Conservation (phyloP, 2,888 invertebrate genomes). For the Harmothoe impar region DNA sequence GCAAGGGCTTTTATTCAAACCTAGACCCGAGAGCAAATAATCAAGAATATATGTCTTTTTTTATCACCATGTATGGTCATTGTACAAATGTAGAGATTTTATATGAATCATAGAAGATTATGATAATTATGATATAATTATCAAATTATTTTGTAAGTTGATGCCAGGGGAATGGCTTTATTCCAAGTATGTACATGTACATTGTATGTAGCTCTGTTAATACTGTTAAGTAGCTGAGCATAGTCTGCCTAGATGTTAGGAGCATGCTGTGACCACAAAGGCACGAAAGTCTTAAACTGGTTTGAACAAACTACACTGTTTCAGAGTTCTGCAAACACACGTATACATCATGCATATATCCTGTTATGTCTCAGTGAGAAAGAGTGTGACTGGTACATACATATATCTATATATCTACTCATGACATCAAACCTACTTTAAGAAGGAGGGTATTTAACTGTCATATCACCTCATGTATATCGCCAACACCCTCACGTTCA, state of each 20-base stretch:
- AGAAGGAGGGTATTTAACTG: neutral
- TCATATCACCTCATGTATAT: neutral
- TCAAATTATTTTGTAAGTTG: slow-evolving; percentile 58
- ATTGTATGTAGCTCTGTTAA: slow-evolving; percentile 49
- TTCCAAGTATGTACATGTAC: slow-evolving; percentile 52
- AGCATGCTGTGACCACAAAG: neutral
- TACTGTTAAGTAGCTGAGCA: slow-evolving; percentile 43
- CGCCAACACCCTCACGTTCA: neutral
- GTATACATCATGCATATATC: neutral
- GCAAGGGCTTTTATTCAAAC: neutral
- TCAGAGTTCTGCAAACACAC: neutral
- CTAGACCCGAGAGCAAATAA: slow-evolving; percentile 33
- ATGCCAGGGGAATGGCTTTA: slow-evolving; percentile 42
- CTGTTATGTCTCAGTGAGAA: neutral
- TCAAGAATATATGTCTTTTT: slow-evolving; percentile 31
- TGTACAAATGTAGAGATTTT: slow-evolving; percentile 54
- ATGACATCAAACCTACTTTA: neutral
- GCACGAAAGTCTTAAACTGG: neutral
- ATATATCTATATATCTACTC: neutral
- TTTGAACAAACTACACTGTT: neutral
- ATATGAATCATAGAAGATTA: slow-evolving; percentile 52
- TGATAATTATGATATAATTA: slow-evolving; percentile 57
- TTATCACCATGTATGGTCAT: slow-evolving; percentile 19
- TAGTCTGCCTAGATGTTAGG: slow-evolving; percentile 34
- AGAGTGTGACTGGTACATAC: neutral